Conservation (phyloP, 1,140 invertebrate genomes). For the Ostrea edulis region DNA sequence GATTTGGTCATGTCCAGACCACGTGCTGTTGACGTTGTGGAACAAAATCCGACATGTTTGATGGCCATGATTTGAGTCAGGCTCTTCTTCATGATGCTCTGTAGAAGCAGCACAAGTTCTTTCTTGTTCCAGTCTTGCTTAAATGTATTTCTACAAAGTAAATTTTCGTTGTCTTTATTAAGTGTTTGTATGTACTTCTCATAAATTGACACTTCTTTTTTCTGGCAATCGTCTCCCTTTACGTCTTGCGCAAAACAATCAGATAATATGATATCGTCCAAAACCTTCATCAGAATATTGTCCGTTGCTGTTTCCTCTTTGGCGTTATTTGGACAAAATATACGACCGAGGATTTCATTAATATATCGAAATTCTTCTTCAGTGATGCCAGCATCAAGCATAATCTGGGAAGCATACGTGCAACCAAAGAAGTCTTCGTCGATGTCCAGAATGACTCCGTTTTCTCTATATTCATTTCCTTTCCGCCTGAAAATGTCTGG, state of each 20-base stretch:
- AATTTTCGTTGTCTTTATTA: not conserved
- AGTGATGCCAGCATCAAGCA: slow-evolving; percentile 55
- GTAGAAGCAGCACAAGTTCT: not conserved
- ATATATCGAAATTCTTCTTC: slow-evolving; percentile 52
- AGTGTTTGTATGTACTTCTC: not conserved
- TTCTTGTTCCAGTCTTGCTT: not conserved
- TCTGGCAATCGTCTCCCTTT: not conserved
- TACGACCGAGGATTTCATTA: slow-evolving; percentile 46
- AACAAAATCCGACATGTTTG: slow-evolving; percentile 66
- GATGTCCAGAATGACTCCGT: slow-evolving; percentile 68
- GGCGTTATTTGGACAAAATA: slow-evolving; percentile 62
- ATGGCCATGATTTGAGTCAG: slow-evolving; percentile 43
- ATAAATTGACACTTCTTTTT: slow-evolving; percentile 14
- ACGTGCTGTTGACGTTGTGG: slow-evolving; percentile 58
- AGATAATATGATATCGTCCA: slow-evolving; percentile 37
- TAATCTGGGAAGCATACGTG: slow-evolving; percentile 59
- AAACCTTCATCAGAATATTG: slow-evolving; percentile 48
- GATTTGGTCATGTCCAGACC: slow-evolving; percentile 44
- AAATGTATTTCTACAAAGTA: not conserved
- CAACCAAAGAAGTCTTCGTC: slow-evolving; percentile 73
- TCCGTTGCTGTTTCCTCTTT: slow-evolving; percentile 61
- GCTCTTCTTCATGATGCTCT: not conserved
- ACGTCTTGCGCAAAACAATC: not conserved
- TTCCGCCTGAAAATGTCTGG: slow-evolving; percentile 47
- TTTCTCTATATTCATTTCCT: slow-evolving; percentile 46